phyloP scores from a whole-genome alignment of 1,140 invertebrate species.

The Papilio xuthus region DNA sequence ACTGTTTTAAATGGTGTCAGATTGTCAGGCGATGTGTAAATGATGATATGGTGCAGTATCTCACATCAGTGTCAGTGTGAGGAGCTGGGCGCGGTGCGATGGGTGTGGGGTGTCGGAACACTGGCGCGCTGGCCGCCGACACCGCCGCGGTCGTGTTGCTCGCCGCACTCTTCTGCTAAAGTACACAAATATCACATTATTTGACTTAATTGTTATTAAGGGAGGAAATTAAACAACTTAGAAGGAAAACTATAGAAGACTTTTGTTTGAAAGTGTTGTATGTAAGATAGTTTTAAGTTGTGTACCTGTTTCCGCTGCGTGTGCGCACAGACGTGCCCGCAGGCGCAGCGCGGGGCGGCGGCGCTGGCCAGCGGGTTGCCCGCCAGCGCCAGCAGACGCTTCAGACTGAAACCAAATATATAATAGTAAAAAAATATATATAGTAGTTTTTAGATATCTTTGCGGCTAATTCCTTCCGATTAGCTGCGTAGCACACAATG shows the following conservation, averaged over 20 bases:
- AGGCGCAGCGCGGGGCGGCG: constrained; percentile 61
- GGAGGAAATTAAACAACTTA: background rate
- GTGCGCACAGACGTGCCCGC: constrained; percentile 80
- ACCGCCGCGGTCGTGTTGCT: background rate
- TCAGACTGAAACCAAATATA: constrained; percentile 72
- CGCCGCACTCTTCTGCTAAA: constrained; percentile 4
- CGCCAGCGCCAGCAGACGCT: constrained; percentile 84
- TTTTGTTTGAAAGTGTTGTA: too few relatives aligned
- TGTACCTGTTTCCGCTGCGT: constrained; percentile 56
- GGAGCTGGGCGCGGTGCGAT: constrained; percentile 62
- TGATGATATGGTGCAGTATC: too few relatives aligned
- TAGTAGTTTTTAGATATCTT: too few relatives aligned
- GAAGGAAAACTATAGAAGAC: background rate
- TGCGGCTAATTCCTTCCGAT: too few relatives aligned
- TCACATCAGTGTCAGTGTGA: constrained; percentile 49
- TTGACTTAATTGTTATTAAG: background rate
- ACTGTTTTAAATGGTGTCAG: too few relatives aligned
- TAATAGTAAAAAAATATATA: too few relatives aligned
- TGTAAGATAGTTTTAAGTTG: background rate
- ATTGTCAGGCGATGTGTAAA: too few relatives aligned
- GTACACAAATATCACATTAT: background rate
- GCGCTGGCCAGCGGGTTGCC: constrained; percentile 58
- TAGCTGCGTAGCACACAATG: too few relatives aligned
- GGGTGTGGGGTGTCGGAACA: constrained; percentile 66
- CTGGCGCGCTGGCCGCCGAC: constrained; percentile 34